Evolutionary conservation across 2,113 vertebrate species (phyloP).

Genomic region (Xiphophorus hellerii): DNA sequence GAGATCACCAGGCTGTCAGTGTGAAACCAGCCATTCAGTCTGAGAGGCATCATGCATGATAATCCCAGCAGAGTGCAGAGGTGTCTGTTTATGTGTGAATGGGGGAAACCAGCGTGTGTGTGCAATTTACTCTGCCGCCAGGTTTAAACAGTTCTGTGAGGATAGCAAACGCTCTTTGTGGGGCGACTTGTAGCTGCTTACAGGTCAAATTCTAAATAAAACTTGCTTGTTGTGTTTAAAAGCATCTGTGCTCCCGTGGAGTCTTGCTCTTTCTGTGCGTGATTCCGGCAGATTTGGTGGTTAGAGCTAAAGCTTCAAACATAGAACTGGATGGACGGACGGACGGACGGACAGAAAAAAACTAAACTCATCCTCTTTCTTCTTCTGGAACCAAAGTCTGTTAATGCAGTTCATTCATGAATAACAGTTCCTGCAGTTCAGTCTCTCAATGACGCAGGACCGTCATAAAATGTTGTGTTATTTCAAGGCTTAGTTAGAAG

Average conservation of each 20-base stretch:
- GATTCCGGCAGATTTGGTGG: slow-evolving; percentile 9
- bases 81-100: slow-evolving; percentile 29
- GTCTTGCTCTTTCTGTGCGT: slow-evolving; percentile 16
- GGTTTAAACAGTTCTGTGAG: slow-evolving; percentile 40
- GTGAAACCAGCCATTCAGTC: slow-evolving; percentile 70
- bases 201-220: slow-evolving; percentile 33
- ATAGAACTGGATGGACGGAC: no score
- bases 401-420: no score
- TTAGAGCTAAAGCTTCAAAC: neutral
- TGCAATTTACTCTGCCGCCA: slow-evolving; percentile 29
- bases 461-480: no score
- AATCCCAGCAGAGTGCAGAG: slow-evolving; percentile 57
- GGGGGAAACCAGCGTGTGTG: slow-evolving; percentile 17
- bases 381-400: no score
- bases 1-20: slow-evolving; percentile 66
- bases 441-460: no score
- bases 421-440: no score
- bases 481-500: no score
- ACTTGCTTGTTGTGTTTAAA: slow-evolving; percentile 17
- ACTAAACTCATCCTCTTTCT: no score
- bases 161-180: slow-evolving; percentile 24
- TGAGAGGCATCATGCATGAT: slow-evolving; percentile 66
- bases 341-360: no score
- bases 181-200: slow-evolving; percentile 12
- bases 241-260: neutral